These are phyloP conservation scores for Arion vulgaris DNA, from an alignment of 1,140 invertebrate genomes.

Conservation along the genomic window DNA sequence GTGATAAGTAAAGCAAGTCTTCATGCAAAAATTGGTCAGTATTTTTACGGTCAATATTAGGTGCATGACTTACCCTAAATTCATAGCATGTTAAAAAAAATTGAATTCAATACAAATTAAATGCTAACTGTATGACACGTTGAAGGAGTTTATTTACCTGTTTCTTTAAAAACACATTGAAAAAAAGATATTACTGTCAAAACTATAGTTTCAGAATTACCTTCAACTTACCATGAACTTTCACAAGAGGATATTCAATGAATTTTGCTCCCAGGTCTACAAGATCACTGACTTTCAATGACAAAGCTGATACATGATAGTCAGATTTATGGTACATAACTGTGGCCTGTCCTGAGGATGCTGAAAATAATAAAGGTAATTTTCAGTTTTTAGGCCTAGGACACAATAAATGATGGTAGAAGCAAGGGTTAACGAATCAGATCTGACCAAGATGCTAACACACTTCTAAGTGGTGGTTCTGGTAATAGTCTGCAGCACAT, in stretches of 20 bases:
- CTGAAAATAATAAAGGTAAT: neutral
- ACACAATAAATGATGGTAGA: neutral
- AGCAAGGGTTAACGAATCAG: neutral
- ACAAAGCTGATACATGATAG: neutral
- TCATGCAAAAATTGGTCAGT: too few species aligned
- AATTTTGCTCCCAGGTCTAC: neutral
- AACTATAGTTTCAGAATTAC: neutral
- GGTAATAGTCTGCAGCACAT: too few species aligned
- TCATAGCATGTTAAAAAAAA: neutral
- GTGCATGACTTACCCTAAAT: too few species aligned
- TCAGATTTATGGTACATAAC: neutral
- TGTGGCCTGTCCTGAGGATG: neutral
- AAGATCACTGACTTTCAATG: neutral
- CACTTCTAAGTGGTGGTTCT: too few species aligned
- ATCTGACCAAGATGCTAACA: neutral
- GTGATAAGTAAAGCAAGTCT: too few species aligned
- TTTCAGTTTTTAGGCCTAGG: neutral
- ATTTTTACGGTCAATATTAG: too few species aligned
- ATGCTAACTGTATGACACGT: neutral
- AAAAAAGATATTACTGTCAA: neutral
- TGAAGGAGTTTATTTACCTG: neutral
- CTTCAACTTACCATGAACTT: slow-evolving; percentile 18
- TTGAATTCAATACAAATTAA: neutral
- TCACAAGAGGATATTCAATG: neutral
- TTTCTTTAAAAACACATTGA: neutral